phyloP scores from a whole-genome alignment of 1,140 invertebrate genomes.

The Apis dorsata region DNA sequence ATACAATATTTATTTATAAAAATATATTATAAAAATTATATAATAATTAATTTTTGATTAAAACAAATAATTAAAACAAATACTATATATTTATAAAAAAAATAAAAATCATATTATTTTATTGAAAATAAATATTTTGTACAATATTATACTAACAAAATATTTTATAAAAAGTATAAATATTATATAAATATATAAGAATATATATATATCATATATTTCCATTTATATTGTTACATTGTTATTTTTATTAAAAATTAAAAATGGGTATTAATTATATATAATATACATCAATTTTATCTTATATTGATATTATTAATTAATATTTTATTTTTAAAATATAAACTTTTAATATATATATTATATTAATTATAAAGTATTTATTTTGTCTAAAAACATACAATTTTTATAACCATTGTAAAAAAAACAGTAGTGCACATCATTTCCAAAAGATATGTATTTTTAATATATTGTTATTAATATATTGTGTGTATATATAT shows the following conservation, averaged over 20 bases:
- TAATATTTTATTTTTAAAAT: slow-evolving; percentile 10
- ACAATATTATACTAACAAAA: no score
- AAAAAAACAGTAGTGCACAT: background rate
- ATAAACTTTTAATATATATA: background rate
- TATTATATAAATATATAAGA: background rate
- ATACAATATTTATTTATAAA: no score
- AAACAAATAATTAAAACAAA: background rate
- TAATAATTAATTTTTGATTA: background rate
- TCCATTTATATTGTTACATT: background rate
- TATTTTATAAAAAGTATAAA: no score
- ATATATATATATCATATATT: background rate
- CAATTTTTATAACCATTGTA: background rate
- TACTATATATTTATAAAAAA: no score
- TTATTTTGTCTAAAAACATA: background rate
- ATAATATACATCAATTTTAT: slow-evolving; percentile 14
- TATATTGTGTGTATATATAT: background rate
- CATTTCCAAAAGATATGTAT: slow-evolving; percentile 15
- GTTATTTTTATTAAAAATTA: background rate
- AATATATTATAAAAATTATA: background rate
- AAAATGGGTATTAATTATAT: background rate
- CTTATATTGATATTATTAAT: background rate
- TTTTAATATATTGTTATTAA: slow-evolving; percentile 13
- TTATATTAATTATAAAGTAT: slow-evolving; percentile 8
- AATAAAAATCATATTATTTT: no score
- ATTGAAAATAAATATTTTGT: no score